phyloP scores from a whole-genome alignment of 2,888 invertebrate species.

The Heliconius charithonia region DNA sequence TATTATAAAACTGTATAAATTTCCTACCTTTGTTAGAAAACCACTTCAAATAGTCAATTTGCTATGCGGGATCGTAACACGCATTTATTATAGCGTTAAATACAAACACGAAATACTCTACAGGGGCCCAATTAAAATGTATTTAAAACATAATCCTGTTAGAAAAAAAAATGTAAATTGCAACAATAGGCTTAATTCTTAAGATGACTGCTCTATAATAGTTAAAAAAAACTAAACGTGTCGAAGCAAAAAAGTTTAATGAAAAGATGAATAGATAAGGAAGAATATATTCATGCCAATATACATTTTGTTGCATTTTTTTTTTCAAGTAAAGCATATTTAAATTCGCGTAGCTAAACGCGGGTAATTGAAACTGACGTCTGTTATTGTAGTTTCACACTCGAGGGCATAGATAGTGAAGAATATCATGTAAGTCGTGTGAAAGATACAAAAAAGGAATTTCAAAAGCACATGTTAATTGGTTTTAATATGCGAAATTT shows the following conservation, averaged over 20 bases:
- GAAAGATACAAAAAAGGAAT: conserved; percentile 53
- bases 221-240: conserved; percentile 25
- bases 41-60: not conserved
- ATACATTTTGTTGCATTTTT: not conserved
- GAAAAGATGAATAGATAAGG: not conserved
- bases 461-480: not conserved
- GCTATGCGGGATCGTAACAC: conserved; percentile 10
- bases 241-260: conserved; percentile 36
- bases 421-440: conserved; percentile 52
- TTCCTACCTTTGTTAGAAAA: not conserved
- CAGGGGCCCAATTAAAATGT: conserved; percentile 72
- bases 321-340: not conserved
- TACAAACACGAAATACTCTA: conserved; percentile 38
- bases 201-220: conserved; percentile 11
- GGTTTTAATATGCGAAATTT: too few species aligned
- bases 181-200: conserved; percentile 14
- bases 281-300: not conserved
- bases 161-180: conserved; percentile 4
- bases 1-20: not conserved
- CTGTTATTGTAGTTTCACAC: conserved; percentile 59
- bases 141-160: conserved; percentile 69
- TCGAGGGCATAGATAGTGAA: conserved; percentile 52
- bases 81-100: conserved; percentile 35
- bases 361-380: conserved; percentile 65
- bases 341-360: conserved; percentile 47